Percentiles rank a stretch among this genome's conserved stretches.
Conservation (phyloP, 2,113 vertebrate genomes). For the Plectropomus leopardus region DNA sequence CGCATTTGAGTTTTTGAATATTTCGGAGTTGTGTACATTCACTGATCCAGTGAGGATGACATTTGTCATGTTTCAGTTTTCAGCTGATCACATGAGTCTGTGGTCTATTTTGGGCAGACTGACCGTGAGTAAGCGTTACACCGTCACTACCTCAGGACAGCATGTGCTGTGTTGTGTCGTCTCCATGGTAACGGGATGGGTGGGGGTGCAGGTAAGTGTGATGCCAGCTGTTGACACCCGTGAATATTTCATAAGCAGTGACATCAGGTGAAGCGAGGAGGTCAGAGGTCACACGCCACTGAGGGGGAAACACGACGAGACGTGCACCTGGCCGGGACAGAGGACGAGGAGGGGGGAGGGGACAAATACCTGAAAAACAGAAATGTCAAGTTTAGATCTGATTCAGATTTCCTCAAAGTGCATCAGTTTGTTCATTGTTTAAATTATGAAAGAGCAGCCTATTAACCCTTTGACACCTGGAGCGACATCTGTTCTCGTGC, state of each 20-base stretch:
- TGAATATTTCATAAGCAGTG: constrained; percentile 30
- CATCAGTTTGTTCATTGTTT: too few relatives aligned
- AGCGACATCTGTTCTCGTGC: too few relatives aligned
- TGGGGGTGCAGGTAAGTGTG: not conserved
- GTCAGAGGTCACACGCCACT: not conserved
- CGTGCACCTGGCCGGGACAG: too few relatives aligned
- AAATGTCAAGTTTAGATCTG: too few relatives aligned
- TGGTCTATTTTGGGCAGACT: not conserved
- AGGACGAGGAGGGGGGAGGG: too few relatives aligned
- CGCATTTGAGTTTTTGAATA: too few relatives aligned
- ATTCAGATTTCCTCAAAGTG: too few relatives aligned
- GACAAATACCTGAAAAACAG: too few relatives aligned
- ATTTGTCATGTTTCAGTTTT: not conserved
- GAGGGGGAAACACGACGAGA: not conserved
- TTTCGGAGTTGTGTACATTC: too few relatives aligned
- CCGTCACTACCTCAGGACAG: not conserved
- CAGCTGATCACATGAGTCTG: not conserved
- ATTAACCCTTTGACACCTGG: too few relatives aligned
- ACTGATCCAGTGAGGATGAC: too few relatives aligned
- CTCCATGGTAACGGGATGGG: not conserved
- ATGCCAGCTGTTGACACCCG: not conserved
- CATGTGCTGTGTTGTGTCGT: not conserved
- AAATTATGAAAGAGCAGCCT: too few relatives aligned
- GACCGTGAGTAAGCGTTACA: not conserved
- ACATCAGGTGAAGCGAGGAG: constrained; percentile 22